Conservation (phyloP, 2,888 invertebrate species). For the Busseola fusca region DNA sequence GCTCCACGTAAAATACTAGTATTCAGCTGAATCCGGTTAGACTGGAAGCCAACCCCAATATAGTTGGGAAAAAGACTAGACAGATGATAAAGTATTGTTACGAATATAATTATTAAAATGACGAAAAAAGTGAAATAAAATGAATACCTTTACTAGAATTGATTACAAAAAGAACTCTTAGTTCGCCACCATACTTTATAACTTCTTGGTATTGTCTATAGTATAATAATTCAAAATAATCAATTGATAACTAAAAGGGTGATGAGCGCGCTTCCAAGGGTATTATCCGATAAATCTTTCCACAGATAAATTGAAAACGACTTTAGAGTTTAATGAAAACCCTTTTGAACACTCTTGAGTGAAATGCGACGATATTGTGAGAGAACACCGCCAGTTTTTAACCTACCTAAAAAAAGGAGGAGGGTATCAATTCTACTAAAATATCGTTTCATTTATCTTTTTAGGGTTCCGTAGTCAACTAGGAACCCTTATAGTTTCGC, state of each 20-base stretch:
- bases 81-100: too few species aligned
- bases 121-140: background rate
- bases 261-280: slow-evolving; percentile 19
- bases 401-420: too few species aligned
- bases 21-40: too few species aligned
- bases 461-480: too few species aligned
- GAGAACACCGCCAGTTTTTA: slow-evolving; percentile 10
- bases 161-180: background rate
- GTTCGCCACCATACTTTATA: background rate
- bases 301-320: slow-evolving; percentile 12
- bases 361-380: slow-evolving; percentile 15
- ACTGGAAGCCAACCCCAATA: too few species aligned
- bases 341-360: slow-evolving; percentile 18
- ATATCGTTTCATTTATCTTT: too few species aligned
- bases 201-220: background rate
- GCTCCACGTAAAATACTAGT: too few species aligned
- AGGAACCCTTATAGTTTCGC: too few species aligned
- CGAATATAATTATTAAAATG: background rate
- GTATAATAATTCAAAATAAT: slow-evolving; percentile 27
- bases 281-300: slow-evolving; percentile 21
- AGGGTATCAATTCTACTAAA: too few species aligned
- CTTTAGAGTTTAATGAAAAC: slow-evolving; percentile 31
- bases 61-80: too few species aligned
- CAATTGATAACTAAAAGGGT: slow-evolving; percentile 32
- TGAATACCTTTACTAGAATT: background rate